A percentile compares a stretch with the other conserved stretches of the same genome.
phyloP scores from a whole-genome alignment of 2,888 invertebrate genomes.

The Dysmachus trigonus region DNA sequence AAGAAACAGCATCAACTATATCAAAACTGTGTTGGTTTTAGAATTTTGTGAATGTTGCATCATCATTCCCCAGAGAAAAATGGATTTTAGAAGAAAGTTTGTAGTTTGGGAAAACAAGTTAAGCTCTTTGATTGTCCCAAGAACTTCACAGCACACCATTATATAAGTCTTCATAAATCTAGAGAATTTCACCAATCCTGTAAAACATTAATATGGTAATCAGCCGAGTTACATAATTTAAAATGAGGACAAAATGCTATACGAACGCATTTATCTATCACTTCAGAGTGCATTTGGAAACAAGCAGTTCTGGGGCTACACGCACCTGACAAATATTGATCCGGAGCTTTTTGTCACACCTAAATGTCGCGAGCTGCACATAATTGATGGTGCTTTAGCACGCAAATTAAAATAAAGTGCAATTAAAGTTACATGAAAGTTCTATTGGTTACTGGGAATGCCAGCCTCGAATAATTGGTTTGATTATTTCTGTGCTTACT shows the following conservation, averaged over 20 bases:
- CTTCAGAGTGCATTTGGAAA: neutral
- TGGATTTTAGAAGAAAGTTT: neutral
- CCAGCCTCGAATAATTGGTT: too few relatives aligned
- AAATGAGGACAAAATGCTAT: neutral
- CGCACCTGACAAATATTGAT: neutral
- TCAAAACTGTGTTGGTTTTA: neutral
- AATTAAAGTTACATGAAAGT: neutral
- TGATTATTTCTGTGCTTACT: neutral
- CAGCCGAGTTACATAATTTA: neutral
- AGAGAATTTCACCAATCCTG: neutral
- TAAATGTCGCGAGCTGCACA: neutral
- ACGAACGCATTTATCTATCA: neutral
- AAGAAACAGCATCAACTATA: neutral
- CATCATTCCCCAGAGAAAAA: neutral
- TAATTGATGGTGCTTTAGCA: slow-evolving; percentile 10
- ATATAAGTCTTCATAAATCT: neutral
- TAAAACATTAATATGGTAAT: neutral
- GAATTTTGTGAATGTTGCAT: neutral
- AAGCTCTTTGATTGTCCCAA: neutral
- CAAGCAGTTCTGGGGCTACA: neutral
- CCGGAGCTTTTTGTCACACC: neutral
- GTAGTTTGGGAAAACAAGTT: neutral
- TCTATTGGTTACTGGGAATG: neutral
- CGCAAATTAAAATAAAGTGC: slow-evolving; percentile 7
- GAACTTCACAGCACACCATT: neutral